phyloP scores from a whole-genome alignment of 1,140 invertebrate genomes.

The Drosophila mojavensis region DNA sequence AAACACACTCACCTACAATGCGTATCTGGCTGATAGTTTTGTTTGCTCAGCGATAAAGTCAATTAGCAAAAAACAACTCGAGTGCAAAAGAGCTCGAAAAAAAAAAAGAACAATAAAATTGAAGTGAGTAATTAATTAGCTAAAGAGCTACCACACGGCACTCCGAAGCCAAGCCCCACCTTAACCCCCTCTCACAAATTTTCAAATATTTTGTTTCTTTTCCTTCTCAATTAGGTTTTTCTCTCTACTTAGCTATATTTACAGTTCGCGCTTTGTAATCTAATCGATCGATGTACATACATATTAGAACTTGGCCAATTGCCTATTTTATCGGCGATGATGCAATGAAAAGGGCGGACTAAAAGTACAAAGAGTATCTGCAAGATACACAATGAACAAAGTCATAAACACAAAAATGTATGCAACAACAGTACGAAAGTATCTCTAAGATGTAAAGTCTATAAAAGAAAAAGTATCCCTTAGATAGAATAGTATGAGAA shows the following conservation, averaged over 20 bases:
- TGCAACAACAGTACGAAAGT: no score
- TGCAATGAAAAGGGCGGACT: background rate
- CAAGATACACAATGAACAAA: background rate
- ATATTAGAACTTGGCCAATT: background rate
- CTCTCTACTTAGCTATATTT: background rate
- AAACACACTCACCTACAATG: no score
- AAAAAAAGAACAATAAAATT: background rate
- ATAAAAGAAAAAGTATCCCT: no score
- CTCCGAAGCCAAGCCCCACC: no score
- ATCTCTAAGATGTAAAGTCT: no score
- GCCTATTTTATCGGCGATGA: background rate
- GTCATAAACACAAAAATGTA: no score
- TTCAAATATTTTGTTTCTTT: constrained; percentile 4
- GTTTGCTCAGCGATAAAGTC: constrained; percentile 75
- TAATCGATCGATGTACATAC: background rate
- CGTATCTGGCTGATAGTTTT: constrained; percentile 64
- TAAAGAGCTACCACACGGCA: constrained; percentile 1
- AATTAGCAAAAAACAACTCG: constrained; percentile 70
- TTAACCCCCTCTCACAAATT: background rate
- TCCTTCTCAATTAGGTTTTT: background rate
- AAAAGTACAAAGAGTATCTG: background rate
- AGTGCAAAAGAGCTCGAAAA: constrained; percentile 45
- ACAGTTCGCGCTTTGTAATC: background rate
- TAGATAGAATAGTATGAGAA: no score
- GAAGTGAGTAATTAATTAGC: constrained; percentile 69